phyloP scores from a whole-genome alignment of 2,888 invertebrate genomes.

The Empis livida region DNA sequence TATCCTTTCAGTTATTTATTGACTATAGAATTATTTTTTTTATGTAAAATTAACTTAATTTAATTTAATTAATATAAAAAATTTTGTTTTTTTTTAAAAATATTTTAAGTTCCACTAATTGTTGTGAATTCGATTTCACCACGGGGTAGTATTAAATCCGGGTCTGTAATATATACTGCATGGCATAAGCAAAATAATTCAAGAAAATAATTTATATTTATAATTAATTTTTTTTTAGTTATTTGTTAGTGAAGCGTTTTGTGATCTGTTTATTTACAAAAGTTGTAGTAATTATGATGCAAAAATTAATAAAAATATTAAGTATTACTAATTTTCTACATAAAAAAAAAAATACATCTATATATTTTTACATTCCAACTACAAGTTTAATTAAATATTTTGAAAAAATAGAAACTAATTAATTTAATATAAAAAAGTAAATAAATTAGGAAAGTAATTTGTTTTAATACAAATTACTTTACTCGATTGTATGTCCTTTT shows the following conservation, averaged over 20 bases:
- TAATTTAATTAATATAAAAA: background rate
- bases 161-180: constrained; percentile 38
- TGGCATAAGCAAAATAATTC: background rate
- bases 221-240: background rate
- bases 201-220: background rate
- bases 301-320: too few relatives aligned
- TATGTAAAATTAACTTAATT: background rate
- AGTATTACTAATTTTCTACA: too few relatives aligned
- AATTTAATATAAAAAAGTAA: too few relatives aligned
- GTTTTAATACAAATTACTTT: too few relatives aligned
- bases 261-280: too few relatives aligned
- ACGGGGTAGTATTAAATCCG: constrained; percentile 36
- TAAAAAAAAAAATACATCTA: too few relatives aligned
- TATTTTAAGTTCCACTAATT: constrained; percentile 30
- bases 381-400: too few relatives aligned
- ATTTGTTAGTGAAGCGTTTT: background rate
- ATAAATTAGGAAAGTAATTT: too few relatives aligned
- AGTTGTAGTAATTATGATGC: too few relatives aligned
- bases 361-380: too few relatives aligned
- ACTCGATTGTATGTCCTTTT: too few relatives aligned
- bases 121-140: constrained; percentile 38
- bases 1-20: background rate
- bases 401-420: too few relatives aligned
- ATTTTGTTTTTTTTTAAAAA: constrained; percentile 14
- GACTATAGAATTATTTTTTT: background rate